phyloP scores from a whole-genome alignment of 1,140 invertebrate species.

The Oppia nitens region DNA sequence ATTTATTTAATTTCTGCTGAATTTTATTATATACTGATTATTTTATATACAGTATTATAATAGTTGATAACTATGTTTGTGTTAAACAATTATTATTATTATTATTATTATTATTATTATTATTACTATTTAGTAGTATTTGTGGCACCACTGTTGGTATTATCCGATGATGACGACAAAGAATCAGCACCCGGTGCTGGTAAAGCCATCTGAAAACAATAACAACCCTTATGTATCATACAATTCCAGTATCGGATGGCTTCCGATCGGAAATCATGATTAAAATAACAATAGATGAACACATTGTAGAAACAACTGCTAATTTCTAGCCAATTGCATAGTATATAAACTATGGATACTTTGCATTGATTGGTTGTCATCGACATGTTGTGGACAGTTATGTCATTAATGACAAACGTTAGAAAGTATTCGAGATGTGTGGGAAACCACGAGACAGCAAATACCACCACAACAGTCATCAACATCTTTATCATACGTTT shows the following conservation, averaged over 20 bases:
- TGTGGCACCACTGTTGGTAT: too few relatives aligned
- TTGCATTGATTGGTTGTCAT: background rate
- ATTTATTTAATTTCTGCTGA: too few relatives aligned
- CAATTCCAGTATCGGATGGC: slow-evolving; percentile 6
- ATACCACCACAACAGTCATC: slow-evolving; percentile 31
- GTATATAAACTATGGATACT: slow-evolving; percentile 38
- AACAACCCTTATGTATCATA: too few relatives aligned
- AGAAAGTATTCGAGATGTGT: slow-evolving; percentile 26
- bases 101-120: too few relatives aligned
- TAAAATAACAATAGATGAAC: slow-evolving; percentile 82
- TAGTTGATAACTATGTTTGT: too few relatives aligned
- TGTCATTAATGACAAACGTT: slow-evolving; percentile 1
- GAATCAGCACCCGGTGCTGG: too few relatives aligned
- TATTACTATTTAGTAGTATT: too few relatives aligned
- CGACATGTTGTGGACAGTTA: background rate
- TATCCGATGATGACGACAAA: too few relatives aligned
- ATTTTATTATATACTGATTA: too few relatives aligned
- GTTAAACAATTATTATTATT: too few relatives aligned
- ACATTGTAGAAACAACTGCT: slow-evolving; percentile 80
- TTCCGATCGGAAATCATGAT: slow-evolving; percentile 46
- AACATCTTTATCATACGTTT: slow-evolving; percentile 36
- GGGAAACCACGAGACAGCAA: slow-evolving; percentile 33
- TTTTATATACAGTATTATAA: too few relatives aligned
- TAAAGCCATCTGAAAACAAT: too few relatives aligned
- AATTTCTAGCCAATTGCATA: slow-evolving; percentile 69